Evolutionary conservation across 2,797 vertebrate genomes (phyloP), one percentile per base, ranked within the genome.

Genomic region (Gouania willdenowi): DNA sequence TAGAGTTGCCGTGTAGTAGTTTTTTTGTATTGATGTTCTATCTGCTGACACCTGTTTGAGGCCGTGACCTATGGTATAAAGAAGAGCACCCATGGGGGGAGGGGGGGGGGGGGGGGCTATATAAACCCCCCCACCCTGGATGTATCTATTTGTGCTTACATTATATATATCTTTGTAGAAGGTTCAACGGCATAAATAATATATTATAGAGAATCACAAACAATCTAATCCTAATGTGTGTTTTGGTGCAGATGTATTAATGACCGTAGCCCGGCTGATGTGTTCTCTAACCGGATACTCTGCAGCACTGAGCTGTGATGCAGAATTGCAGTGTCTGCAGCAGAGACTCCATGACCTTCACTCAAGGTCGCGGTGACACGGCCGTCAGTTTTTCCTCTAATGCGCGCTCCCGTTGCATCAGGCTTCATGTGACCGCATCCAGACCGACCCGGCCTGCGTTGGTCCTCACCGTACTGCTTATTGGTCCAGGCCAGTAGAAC

Each of bases 341-440:
- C 81, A 77, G 68, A 78, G 80, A 71, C 81, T 25, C 23, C 9
- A 30, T 83, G 85, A 88, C 88, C 87, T 91, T 90, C 79, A 56
- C 68, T 87, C 83, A 91, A 91, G 88, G 89, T 90, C 88, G 84
- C 78, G 83, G 47, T 88, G 87, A 87, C 89, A 88, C 58, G 34
- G 41, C 66, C 77, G 84, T 81, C 80, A 81, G 71, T 73, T 70
- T 76, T 67, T 70, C 70, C 70, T 73, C 66, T 66, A 47, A 8
- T 41, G 71, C 59, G 59, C 71, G 67, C 74, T 34, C 61, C 25
- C 45, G 19, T 47, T 21, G 27, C 54, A 37, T 8, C 14, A 9
- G 24, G 24, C 24, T 13, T 20, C 51, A 51, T 46, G 41, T 49
- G 48, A 45, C 44, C 51, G 40, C 50, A 20, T 8, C 8, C 12